Conservation (phyloP, 2,113 vertebrate species). For the Bujurquina vittata region DNA sequence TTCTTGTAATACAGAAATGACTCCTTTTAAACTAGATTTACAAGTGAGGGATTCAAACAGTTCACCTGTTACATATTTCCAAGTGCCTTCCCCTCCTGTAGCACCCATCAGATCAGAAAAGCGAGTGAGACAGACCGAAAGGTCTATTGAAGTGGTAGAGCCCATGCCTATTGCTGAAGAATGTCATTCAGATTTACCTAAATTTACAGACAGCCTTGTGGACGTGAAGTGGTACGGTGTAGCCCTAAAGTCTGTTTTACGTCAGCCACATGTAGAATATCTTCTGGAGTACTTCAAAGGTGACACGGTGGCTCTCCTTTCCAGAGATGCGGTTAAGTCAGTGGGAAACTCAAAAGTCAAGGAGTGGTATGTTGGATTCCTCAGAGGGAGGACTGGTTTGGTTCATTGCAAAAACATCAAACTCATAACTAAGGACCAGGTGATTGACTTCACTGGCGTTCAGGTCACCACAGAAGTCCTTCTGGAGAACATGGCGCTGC, state of each 20-base stretch:
- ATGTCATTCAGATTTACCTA: conserved; percentile 77
- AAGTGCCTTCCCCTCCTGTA: conserved; percentile 84
- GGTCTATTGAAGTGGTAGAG: conserved; percentile 72
- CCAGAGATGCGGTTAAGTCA: conserved; percentile 88
- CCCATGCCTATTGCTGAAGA: conserved; percentile 78
- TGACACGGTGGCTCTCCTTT: conserved; percentile 91
- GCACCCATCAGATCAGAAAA: conserved; percentile 84
- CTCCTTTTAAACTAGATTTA: conserved; percentile 84
- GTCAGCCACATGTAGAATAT: conserved; percentile 90
- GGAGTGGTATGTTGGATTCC: conserved; percentile 94
- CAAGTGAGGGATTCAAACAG: conserved; percentile 77
- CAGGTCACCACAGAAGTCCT: conserved; percentile 84
- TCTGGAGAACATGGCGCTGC: conserved; percentile 87
- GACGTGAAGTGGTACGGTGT: conserved; percentile 86
- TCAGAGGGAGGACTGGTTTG: conserved; percentile 89
- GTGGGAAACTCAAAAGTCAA: conserved; percentile 93
- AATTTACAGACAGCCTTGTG: conserved; percentile 85
- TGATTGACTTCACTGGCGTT: conserved; percentile 84
- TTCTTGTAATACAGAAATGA: conserved; percentile 76
- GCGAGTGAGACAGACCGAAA: conserved; percentile 67
- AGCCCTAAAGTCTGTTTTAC: conserved; percentile 89
- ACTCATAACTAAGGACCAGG: conserved; percentile 89
- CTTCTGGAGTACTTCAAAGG: conserved; percentile 97
- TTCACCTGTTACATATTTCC: conserved; percentile 79
- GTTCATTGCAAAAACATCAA: conserved; percentile 94